Evolutionary conservation across 2,888 invertebrate species (phyloP).

Genomic region (Spisula solida): DNA sequence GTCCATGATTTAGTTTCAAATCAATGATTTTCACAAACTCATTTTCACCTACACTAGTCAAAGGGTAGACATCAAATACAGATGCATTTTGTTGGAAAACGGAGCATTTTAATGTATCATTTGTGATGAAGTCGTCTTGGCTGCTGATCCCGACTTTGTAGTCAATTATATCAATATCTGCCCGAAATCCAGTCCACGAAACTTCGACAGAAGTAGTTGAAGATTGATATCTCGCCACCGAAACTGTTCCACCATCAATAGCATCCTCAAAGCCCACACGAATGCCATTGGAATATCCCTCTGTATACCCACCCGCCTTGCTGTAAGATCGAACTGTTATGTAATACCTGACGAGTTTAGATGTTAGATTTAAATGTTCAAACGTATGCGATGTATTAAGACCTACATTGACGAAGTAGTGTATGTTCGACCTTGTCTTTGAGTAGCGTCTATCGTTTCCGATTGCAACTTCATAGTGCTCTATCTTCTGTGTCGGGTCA

Average conservation of each 20-base stretch:
- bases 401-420: slow-evolving; percentile 78
- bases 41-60: slow-evolving; percentile 63
- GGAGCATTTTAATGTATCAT: slow-evolving; percentile 59
- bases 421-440: slow-evolving; percentile 76
- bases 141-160: slow-evolving; percentile 71
- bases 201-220: slow-evolving; percentile 57
- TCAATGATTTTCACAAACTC: slow-evolving; percentile 58
- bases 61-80: slow-evolving; percentile 55
- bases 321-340: slow-evolving; percentile 80
- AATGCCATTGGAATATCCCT: slow-evolving; percentile 79
- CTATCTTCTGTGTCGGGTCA: slow-evolving; percentile 74
- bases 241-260: slow-evolving; percentile 67
- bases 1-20: slow-evolving; percentile 64
- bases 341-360: slow-evolving; percentile 76
- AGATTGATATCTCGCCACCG: slow-evolving; percentile 57
- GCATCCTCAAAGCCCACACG: slow-evolving; percentile 73
- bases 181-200: slow-evolving; percentile 73
- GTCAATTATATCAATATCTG: slow-evolving; percentile 72
- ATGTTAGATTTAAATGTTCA: slow-evolving; percentile 73
- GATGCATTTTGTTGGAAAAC: slow-evolving; percentile 46
- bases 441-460: slow-evolving; percentile 79
- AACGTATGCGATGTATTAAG: slow-evolving; percentile 76
- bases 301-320: slow-evolving; percentile 76
- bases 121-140: slow-evolving; percentile 47
- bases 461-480: slow-evolving; percentile 79